These are phyloP conservation scores for Phrixothrix hirtus DNA, from an alignment of 2,888 invertebrate genomes.

Conservation along the genomic window DNA sequence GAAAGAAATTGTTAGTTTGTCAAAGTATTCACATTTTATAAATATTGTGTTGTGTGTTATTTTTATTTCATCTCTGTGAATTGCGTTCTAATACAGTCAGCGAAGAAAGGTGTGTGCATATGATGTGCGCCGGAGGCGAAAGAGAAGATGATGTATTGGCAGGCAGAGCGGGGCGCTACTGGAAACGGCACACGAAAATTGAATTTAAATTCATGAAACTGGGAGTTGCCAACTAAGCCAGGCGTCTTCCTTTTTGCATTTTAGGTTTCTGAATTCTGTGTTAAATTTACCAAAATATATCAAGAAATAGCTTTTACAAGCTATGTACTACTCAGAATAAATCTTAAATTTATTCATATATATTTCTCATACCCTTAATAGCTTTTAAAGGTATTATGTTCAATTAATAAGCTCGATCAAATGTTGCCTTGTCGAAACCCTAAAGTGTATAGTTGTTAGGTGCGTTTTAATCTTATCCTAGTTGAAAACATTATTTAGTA, in stretches of 20 bases:
- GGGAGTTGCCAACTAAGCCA: slow-evolving; percentile 47
- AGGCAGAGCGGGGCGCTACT: slow-evolving; percentile 42
- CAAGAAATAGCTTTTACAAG: slow-evolving; percentile 15
- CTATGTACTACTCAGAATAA: no score
- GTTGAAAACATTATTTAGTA: no score
- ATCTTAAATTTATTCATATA: no score
- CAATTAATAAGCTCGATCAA: no score
- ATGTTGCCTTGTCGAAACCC: no score
- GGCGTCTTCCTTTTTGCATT: slow-evolving; percentile 30
- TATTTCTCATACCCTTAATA: no score
- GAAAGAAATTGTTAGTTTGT: neutral
- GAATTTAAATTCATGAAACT: slow-evolving; percentile 56
- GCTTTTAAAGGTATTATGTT: no score
- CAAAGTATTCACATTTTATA: slow-evolving; percentile 21
- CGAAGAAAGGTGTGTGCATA: slow-evolving; percentile 41
- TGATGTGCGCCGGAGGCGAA: slow-evolving; percentile 45
- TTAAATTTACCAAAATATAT: slow-evolving; percentile 27
- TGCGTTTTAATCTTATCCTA: no score
- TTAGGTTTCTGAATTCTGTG: slow-evolving; percentile 27
- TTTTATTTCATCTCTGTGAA: slow-evolving; percentile 32
- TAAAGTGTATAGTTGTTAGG: no score
- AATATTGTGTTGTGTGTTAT: slow-evolving; percentile 29
- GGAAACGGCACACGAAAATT: slow-evolving; percentile 54
- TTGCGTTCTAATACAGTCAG: slow-evolving; percentile 39
- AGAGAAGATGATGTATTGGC: slow-evolving; percentile 54